A percentile compares a stretch with the other conserved stretches of the same genome.
These are phyloP conservation scores for Carcharodon carcharias DNA, from an alignment of 2,797 vertebrate species.

Conservation along the genomic window DNA sequence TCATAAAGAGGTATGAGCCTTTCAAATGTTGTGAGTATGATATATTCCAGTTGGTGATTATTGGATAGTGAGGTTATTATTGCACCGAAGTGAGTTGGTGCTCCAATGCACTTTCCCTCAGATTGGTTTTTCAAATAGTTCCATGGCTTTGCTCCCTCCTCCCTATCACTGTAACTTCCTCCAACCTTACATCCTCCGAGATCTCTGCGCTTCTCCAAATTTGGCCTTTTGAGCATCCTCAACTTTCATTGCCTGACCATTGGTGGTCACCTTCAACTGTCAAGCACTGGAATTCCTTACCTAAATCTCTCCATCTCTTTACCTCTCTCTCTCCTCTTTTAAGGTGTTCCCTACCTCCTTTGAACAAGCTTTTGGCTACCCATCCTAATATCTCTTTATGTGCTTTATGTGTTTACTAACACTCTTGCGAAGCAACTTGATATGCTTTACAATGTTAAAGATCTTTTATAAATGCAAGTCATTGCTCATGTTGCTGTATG, in stretches of 20 bases:
- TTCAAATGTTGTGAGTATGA: background rate
- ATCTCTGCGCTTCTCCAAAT: too few species aligned
- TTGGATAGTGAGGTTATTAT: background rate
- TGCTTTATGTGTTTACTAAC: background rate
- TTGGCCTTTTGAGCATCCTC: background rate
- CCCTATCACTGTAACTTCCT: background rate
- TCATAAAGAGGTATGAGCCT: conserved; percentile 32
- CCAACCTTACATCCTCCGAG: background rate
- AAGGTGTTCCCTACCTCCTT: too few species aligned
- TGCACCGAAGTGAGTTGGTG: background rate
- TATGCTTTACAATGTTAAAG: background rate
- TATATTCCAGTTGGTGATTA: background rate
- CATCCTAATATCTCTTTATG: background rate
- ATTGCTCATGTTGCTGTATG: background rate
- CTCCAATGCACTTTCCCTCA: background rate
- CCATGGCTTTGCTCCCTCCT: background rate
- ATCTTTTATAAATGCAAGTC: background rate
- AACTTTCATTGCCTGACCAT: background rate
- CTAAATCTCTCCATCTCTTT: background rate
- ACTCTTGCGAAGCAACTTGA: background rate
- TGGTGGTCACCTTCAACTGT: background rate
- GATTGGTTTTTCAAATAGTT: background rate
- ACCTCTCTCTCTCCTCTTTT: background rate
- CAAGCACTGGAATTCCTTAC: background rate
- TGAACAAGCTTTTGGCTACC: background rate